These are phyloP conservation scores for Cephus pulcher DNA, from an alignment of 2,888 invertebrate genomes.

Conservation along the genomic window DNA sequence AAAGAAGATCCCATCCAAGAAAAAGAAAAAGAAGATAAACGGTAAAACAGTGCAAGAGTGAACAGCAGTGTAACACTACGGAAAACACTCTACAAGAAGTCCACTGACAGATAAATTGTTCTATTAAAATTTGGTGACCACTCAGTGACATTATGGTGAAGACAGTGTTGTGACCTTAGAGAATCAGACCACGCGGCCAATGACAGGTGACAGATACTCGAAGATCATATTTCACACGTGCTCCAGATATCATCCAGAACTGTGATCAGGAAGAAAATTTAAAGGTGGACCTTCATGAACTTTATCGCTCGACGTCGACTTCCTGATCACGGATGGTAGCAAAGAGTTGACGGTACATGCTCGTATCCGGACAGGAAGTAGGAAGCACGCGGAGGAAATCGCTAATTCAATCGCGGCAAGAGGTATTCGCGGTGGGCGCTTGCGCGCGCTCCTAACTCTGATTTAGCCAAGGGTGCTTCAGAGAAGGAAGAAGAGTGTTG, in stretches of 20 bases:
- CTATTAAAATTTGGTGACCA: not conserved
- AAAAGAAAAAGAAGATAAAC: not conserved
- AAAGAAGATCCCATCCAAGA: not conserved
- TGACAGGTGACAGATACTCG: conserved; percentile 18
- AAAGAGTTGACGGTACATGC: conserved; percentile 22
- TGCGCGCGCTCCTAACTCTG: conserved; percentile 6
- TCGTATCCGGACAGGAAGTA: conserved; percentile 14
- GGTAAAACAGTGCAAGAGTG: not conserved
- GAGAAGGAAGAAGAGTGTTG: conserved; percentile 51
- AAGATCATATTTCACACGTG: not conserved
- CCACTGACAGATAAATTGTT: not conserved
- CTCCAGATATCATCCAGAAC: conserved; percentile 9
- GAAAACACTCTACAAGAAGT: not conserved
- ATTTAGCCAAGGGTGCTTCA: conserved; percentile 17
- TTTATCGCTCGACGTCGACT: not conserved
- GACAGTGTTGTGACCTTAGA: conserved; percentile 16
- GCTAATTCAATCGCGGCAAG: conserved; percentile 7
- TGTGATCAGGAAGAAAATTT: conserved; percentile 11
- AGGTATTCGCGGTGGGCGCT: conserved; percentile 4
- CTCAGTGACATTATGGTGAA: conserved; percentile 16
- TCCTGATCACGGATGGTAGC: not conserved
- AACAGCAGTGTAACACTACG: not conserved
- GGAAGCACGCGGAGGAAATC: conserved; percentile 2
- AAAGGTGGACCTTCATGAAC: not conserved
- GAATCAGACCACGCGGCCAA: conserved; percentile 11